Base-by-base conservation (phyloP, 2,888 invertebrate species). In the Zygaena filipendulae region DNA sequence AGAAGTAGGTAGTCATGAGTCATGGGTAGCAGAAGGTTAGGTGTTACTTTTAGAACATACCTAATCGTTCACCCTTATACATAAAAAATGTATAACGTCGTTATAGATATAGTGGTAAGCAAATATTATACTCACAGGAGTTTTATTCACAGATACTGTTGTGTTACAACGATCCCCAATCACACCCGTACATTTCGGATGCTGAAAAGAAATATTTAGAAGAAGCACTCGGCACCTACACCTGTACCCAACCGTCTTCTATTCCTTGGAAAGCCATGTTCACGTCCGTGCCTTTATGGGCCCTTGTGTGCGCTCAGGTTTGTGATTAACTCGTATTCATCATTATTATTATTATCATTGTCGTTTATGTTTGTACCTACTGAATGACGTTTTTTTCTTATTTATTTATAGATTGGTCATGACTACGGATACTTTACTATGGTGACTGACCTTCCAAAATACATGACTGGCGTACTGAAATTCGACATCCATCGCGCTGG, bases 211-310 rank as follows among this genome's bases (percentile, higher is more conserved):
- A 84, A 22, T 90, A 84, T 49, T 61, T 90, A 9, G 77, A 82
- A 44, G 84, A 85, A 49, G 85, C 87, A 28, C 67, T 91, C 28
- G 84, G 87, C 13, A 69, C 67, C 13, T 77, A 75, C 34, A 72
- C 74, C 19, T 74, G 70, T 38, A 79, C 80, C 38, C 74, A 77
- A 33, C 70, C 85, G 4, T 82, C 84, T 1, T 74, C 84, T 0
- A 87, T 87, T 13, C 91, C 91, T 0, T 91, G 91, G 90, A 82
- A 75, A 44, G 79, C 81, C 0, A 88, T 92, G 27, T 63, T 88
- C 9, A 87, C 79, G 30, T 90, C 86, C 1, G 72, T 84, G 2
- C 88, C 90, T 0, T 68, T 91, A 30, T 86, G 89, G 83, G 90
- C 90, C 0, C 56, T 91, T n/a, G 84, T 91, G 7, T 83, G 83